Evolutionary conservation across 2,797 vertebrate genomes (phyloP), one percentile per base, ranked within the genome.

Genomic region (Vipera ursinii): DNA sequence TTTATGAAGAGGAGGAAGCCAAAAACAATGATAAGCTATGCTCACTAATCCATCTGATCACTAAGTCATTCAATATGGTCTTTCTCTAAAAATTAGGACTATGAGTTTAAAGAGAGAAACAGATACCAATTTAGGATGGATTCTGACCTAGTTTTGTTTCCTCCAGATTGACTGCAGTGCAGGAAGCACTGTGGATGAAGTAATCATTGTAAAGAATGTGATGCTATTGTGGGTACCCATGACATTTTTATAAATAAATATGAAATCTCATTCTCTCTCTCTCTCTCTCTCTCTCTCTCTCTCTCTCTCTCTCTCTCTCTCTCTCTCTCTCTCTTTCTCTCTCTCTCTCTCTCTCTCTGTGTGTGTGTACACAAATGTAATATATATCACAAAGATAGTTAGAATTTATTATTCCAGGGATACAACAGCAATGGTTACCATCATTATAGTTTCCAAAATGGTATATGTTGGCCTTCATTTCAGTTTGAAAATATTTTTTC

Each of bases 401-500:
- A 15, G 69, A 78, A 17, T 44, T 44, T 44, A 38, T 78, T 7
- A 7, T 44, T 78, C 69, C 6, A 44, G 69, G 32, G 17, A 44
- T 44, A 78, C 82, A n/a, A 56, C 8, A 87, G 32, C 8, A 86
- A 32, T n/a, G 6, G 53, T n/a, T 20, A 87, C 28, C n/a, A 5
- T 28, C 15, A n/a, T 4, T 8, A 3, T n/a, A 51, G 6, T 20
- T 20, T n/a, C 60, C 13, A 56, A 22, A 51, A 28, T 51, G 32
- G n/a, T 57, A 48, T 24, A 61, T 26, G 82, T 53, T 32, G 10
- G 1, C 4, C 59, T 86, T 73, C 15, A 13, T 32, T 73, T 93
- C 32, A 57, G 38, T 78, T 59, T 87, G 61, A 60, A 28, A 59
- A 24, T 53, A 24, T 20, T 65, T 69, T 60, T 93, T 95, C 90